These are phyloP conservation scores for Columbina picui DNA, from an alignment of 2,113 vertebrate species.

Conservation along the genomic window DNA sequence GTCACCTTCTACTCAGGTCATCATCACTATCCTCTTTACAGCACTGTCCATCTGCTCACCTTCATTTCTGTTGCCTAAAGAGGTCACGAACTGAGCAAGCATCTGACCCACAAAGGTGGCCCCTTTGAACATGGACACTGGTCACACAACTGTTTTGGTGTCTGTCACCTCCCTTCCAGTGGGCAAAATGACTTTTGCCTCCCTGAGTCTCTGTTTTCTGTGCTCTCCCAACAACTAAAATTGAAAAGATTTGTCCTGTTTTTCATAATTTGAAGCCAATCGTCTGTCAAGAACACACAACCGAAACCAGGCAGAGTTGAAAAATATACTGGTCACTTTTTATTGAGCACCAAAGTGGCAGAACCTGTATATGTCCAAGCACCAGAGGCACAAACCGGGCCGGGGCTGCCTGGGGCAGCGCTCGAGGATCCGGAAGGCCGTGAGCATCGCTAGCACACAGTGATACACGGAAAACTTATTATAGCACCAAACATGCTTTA, in stretches of 20 bases:
- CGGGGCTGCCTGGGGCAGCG: not conserved
- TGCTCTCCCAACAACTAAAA: not conserved
- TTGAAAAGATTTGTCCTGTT: not conserved
- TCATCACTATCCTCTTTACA: not conserved
- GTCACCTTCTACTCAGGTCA: not conserved
- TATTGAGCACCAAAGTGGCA: slow-evolving; percentile 55
- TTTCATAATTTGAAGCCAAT: not conserved
- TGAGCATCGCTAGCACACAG: not conserved
- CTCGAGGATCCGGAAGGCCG: not conserved
- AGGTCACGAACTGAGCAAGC: not conserved
- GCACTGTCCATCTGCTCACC: not conserved
- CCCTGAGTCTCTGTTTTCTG: not conserved
- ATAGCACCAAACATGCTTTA: slow-evolving; percentile 43
- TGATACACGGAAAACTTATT: not conserved
- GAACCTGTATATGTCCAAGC: not conserved
- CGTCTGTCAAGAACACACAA: not conserved
- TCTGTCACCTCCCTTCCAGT: not conserved
- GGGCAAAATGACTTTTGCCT: not conserved
- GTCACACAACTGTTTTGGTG: not conserved
- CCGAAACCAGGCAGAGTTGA: not conserved
- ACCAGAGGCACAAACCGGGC: not conserved
- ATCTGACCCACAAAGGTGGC: not conserved
- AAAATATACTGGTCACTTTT: slow-evolving; percentile 42
- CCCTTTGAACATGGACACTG: not conserved
- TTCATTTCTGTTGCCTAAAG: no score